phyloP scores from a whole-genome alignment of 2,113 vertebrate species.

The Oxygymnocypris stewartii region DNA sequence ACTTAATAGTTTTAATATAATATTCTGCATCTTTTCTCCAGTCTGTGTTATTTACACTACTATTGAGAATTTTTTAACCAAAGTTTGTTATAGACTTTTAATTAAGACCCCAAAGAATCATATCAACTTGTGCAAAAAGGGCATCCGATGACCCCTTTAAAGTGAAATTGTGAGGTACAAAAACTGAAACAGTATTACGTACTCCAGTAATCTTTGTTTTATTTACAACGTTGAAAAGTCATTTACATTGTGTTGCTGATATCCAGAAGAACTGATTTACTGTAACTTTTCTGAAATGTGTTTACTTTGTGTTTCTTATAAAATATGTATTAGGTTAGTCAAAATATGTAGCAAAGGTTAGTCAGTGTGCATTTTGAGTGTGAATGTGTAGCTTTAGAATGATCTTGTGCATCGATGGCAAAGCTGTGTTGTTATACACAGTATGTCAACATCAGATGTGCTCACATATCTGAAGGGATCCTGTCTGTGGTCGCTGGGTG shows the following conservation, averaged over 20 bases:
- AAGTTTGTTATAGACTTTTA: no score
- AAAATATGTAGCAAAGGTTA: neutral
- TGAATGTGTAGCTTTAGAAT: neutral
- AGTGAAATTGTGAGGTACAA: no score
- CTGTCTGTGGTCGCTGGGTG: slow-evolving; percentile 68
- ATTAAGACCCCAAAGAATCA: no score
- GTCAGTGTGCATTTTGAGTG: neutral
- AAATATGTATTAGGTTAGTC: neutral
- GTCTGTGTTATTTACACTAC: no score
- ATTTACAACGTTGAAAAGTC: no score
- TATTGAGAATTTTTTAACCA: no score
- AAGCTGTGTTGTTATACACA: slow-evolving; percentile 51
- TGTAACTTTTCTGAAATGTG: neutral
- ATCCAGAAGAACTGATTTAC: neutral
- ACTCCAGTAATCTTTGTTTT: no score
- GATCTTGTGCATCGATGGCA: slow-evolving; percentile 56
- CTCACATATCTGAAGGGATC: slow-evolving; percentile 73
- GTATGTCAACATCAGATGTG: slow-evolving; percentile 72
- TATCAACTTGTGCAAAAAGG: no score
- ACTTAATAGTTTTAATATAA: neutral
- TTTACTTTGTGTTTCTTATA: neutral
- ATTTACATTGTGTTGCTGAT: neutral
- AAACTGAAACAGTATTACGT: no score
- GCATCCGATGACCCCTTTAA: no score
- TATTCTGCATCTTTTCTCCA: no score